Evolutionary conservation across 2,797 vertebrate genomes (phyloP).

Genomic region (Ataeniobius toweri): DNA sequence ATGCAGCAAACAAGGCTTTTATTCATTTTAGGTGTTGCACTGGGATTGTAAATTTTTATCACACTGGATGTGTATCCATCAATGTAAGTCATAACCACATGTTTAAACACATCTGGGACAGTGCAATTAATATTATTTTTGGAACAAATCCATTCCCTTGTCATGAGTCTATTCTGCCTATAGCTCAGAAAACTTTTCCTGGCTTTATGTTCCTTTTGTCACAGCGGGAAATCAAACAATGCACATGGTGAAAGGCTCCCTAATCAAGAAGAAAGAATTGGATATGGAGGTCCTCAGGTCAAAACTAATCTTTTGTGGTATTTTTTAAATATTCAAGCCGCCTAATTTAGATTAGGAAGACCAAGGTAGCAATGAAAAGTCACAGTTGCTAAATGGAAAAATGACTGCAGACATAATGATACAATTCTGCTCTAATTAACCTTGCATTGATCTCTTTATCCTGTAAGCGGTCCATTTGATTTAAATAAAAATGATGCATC

Average conservation of each 20-base stretch:
- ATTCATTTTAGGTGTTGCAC: conserved; percentile 27
- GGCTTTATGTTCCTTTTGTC: not conserved
- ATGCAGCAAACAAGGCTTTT: conserved; percentile 31
- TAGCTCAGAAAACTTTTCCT: conserved; percentile 9
- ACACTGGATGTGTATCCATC: conserved; percentile 40
- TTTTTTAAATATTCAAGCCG: conserved; percentile 5
- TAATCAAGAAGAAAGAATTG: conserved; percentile 29
- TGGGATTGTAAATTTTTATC: conserved; percentile 39
- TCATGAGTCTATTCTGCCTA: not conserved
- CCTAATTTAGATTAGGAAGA: conserved; percentile 51
- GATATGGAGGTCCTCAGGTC: conserved; percentile 21
- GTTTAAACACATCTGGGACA: conserved; percentile 18
- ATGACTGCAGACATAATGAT: conserved; percentile 33
- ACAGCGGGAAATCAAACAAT: conserved; percentile 15
- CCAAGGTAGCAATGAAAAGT: conserved; percentile 33
- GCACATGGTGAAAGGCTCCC: conserved; percentile 6
- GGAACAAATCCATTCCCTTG: not conserved
- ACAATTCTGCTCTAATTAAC: conserved; percentile 47
- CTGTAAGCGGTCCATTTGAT: conserved; percentile 18
- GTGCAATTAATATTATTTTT: conserved; percentile 13
- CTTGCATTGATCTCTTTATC: conserved; percentile 31
- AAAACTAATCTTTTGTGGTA: conserved; percentile 31
- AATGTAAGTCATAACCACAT: conserved; percentile 34
- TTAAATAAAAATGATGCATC: conserved; percentile 25
- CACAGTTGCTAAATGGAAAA: conserved; percentile 36